These are phyloP conservation scores for Sussaba pulchella DNA, from an alignment of 2,888 invertebrate genomes.

Conservation along the genomic window DNA sequence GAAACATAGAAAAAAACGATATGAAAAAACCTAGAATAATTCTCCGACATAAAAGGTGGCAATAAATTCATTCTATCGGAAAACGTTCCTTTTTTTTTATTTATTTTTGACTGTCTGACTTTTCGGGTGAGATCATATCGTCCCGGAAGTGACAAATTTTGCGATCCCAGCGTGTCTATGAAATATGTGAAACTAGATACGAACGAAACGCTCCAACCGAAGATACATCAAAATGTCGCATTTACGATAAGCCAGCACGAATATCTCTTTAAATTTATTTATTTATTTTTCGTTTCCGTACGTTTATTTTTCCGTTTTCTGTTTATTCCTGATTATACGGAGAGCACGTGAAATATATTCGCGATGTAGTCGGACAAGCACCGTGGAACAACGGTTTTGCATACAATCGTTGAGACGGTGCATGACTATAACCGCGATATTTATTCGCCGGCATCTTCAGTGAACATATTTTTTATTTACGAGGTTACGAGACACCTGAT, in stretches of 20 bases:
- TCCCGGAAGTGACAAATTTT: slow-evolving; percentile 3
- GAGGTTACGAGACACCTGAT: background rate
- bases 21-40: too few relatives aligned
- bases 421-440: slow-evolving; percentile 58
- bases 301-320: too few relatives aligned
- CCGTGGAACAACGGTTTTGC: slow-evolving; percentile 70
- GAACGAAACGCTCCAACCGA: too few relatives aligned
- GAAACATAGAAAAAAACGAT: too few relatives aligned
- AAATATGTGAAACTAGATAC: background rate
- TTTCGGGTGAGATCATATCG: background rate
- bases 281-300: too few relatives aligned
- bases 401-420: slow-evolving; percentile 77
- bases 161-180: background rate
- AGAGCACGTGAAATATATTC: slow-evolving; percentile 17
- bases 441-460: slow-evolving; percentile 18
- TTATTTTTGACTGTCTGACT: background rate
- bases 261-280: too few relatives aligned
- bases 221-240: slow-evolving; percentile 37
- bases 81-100: background rate
- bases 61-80: too few relatives aligned
- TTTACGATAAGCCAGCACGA: too few relatives aligned
- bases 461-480: slow-evolving; percentile 25
- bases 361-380: slow-evolving; percentile 41
- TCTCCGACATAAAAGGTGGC: too few relatives aligned
- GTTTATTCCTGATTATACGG: background rate